Base-by-base conservation (phyloP, 2,797 vertebrate species). In the Cryptoprocta ferox region DNA sequence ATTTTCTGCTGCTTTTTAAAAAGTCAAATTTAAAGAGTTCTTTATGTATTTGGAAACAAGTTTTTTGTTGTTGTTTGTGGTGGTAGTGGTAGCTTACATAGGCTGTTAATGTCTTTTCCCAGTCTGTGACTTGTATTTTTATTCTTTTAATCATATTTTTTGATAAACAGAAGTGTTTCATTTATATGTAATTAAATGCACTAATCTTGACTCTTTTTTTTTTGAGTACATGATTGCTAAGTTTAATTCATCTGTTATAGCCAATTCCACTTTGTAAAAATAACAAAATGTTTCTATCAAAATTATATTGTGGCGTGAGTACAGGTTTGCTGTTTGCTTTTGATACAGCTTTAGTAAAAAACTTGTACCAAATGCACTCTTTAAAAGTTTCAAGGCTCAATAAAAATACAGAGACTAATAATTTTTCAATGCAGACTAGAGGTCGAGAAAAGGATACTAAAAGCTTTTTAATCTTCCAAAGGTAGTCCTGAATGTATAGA, bases 241-340 rank as follows among this genome's bases (percentile, higher is more conserved):
- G 56, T 96, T 98, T 96, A 96, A 97, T 98, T 79, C 53, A 91
- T 82, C 26, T 45, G 82, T 81, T 88, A 82, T 61, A 94, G 6
- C 28, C 66, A 75, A 21, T 82, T 75, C 73, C 83, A 80, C 48
- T 63, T 81, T 48, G 66, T 82, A 95, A 84, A 96, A 96, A 66
- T 91, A 95, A 89, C 78, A 87, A 70, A 94, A 87, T 16, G 13
- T 68, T 70, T 93, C 86, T 94, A 75, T 86, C 89, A 96, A 97
- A 95, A 96, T 89, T 85, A 79, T n/a, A 93, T 11, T 94, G 59
- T 39, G 35, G 86, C 70, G 10, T 75, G 56, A 87, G 73, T 65
- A 66, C 21, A 80, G 76, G 75, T 63, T 91, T 89, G n/a, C 7
- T 91, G 53, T 82, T 65, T 70, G 39, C 61, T 90, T 80, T 79